phyloP scores from a whole-genome alignment of 2,113 vertebrate species.

The Tyrannus savana region DNA sequence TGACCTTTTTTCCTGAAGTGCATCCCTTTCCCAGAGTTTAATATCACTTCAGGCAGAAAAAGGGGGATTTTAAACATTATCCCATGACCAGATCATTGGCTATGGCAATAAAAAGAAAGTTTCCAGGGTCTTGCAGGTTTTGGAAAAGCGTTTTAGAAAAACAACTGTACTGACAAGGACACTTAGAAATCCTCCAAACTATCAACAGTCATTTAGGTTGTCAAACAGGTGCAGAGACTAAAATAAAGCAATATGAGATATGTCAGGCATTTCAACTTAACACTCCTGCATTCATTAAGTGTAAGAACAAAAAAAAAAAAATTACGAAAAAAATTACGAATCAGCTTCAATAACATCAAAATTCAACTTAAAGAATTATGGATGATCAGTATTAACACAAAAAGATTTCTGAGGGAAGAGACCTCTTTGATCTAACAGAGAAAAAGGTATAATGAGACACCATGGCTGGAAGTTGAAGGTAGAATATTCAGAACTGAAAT shows the following conservation, averaged over 20 bases:
- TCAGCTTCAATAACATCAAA: not conserved
- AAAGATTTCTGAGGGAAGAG: not conserved
- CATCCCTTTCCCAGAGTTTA: not conserved
- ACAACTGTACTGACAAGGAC: not conserved
- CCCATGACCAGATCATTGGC: not conserved
- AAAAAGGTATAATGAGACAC: not conserved
- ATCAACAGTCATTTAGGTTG: not conserved
- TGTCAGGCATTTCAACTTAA: not conserved
- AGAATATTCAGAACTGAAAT: not conserved
- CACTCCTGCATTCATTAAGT: not conserved
- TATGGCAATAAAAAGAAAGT: not conserved
- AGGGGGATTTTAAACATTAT: not conserved
- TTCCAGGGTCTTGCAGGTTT: not conserved
- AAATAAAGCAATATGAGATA: not conserved
- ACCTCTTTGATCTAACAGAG: not conserved
- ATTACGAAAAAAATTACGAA: not conserved
- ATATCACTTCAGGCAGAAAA: not conserved
- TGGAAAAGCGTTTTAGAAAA: not conserved
- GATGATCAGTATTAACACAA: not conserved
- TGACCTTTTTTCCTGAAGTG: fast-evolving
- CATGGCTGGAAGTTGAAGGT: not conserved
- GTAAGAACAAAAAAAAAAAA: not conserved
- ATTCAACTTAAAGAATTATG: not conserved
- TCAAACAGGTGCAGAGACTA: not conserved
- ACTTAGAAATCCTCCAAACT: not conserved